Conservation (phyloP, 2,797 vertebrate species). For the Lindbergichthys nudifrons region DNA sequence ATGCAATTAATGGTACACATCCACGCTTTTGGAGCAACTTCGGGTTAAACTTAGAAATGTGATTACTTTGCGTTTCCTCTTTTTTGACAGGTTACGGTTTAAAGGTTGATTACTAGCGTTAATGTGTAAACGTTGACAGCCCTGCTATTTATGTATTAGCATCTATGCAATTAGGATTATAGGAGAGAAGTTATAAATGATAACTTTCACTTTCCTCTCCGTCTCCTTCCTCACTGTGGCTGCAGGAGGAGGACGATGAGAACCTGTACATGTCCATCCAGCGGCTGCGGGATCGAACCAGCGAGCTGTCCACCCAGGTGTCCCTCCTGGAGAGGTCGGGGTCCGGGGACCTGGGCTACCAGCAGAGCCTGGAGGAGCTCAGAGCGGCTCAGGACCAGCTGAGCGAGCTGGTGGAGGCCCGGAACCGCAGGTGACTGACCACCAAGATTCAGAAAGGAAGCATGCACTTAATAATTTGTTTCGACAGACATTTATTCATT, state of each 20-base stretch:
- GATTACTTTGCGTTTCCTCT: too few species aligned
- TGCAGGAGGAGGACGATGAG: conserved; percentile 90
- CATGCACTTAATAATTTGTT: background rate
- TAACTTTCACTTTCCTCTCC: background rate
- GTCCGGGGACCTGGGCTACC: conserved; percentile 86
- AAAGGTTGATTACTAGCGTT: too few species aligned
- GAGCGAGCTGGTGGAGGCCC: conserved; percentile 89
- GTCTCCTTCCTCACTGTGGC: background rate
- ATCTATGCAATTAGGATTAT: background rate
- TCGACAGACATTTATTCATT: background rate
- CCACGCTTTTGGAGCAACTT: too few species aligned
- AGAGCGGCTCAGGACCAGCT: conserved; percentile 87
- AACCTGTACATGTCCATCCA: conserved; percentile 92
- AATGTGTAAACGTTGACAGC: too few species aligned
- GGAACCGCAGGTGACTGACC: conserved; percentile 85
- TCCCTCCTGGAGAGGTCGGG: conserved; percentile 87
- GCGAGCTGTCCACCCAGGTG: conserved; percentile 87
- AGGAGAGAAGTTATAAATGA: background rate
- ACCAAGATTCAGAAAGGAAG: background rate
- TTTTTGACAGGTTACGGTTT: too few species aligned
- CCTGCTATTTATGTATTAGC: too few species aligned
- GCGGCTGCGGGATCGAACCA: conserved; percentile 88
- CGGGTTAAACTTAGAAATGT: too few species aligned
- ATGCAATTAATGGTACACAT: too few species aligned
- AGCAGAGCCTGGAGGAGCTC: conserved; percentile 89